A percentile compares a stretch with the other conserved stretches of the same genome.
These are phyloP conservation scores for Erethizon dorsatum DNA, from an alignment of 2,797 vertebrate genomes.

Conservation along the genomic window DNA sequence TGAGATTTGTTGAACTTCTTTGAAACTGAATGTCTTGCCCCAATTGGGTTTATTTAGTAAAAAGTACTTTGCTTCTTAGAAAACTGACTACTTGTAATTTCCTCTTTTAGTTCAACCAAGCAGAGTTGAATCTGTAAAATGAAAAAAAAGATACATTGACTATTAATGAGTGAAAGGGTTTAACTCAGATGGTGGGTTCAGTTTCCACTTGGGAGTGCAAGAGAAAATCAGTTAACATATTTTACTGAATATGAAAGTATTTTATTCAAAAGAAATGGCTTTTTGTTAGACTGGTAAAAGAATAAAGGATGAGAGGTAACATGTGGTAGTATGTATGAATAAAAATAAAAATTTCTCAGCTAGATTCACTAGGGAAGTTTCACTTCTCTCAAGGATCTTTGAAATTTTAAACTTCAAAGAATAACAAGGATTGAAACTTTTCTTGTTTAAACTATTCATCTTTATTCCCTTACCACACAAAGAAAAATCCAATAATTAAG, in stretches of 20 bases:
- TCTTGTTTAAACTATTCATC: conserved; percentile 56
- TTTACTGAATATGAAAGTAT: conserved; percentile 69
- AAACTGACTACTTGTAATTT: conserved; percentile 56
- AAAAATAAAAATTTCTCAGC: conserved; percentile 62
- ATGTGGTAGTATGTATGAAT: conserved; percentile 21
- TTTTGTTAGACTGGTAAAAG: conserved; percentile 33
- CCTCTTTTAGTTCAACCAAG: conserved; percentile 31
- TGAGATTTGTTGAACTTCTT: neutral
- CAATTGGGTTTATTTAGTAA: conserved; percentile 26
- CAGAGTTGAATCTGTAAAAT: conserved; percentile 27
- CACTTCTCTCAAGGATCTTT: conserved; percentile 61
- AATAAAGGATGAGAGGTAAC: conserved; percentile 50
- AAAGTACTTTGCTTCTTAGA: conserved; percentile 43
- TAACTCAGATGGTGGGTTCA: neutral
- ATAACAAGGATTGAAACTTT: neutral
- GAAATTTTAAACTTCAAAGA: conserved; percentile 76
- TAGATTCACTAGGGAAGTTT: conserved; percentile 62
- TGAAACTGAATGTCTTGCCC: conserved; percentile 24
- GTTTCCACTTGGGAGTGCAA: conserved; percentile 37
- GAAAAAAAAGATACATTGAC: conserved; percentile 30
- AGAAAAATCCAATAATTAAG: conserved; percentile 60
- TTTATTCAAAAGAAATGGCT: conserved; percentile 48
- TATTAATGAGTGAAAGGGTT: conserved; percentile 60
- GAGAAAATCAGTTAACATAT: conserved; percentile 53
- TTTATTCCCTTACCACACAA: neutral